Percentiles rank a stretch among this genome's conserved stretches.
Conservation (phyloP, 2,888 invertebrate genomes). For the Drosophila subsilvestris region DNA sequence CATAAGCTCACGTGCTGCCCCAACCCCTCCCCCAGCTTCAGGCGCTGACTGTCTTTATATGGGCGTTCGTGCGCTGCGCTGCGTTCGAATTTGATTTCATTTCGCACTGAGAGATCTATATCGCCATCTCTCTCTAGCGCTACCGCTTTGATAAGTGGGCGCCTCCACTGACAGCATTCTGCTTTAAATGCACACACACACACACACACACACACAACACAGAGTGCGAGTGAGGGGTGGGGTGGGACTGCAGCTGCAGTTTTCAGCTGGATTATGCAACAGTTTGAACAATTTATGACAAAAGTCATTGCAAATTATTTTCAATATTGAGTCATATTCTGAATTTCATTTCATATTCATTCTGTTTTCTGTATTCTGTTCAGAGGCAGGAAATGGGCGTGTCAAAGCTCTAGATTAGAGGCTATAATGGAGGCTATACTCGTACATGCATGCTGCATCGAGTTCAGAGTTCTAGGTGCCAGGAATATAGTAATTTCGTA, state of each 20-base stretch:
- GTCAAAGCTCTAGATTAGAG: constrained; percentile 24
- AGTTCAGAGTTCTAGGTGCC: constrained; percentile 50
- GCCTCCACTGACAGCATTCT: constrained; percentile 41
- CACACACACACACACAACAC: no score
- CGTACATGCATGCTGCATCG: constrained; percentile 1
- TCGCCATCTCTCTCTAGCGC: constrained; percentile 22
- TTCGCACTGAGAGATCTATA: constrained; percentile 62
- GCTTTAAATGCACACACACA: constrained; percentile 47
- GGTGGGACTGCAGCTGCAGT: constrained; percentile 35
- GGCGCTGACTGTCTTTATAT: constrained; percentile 52
- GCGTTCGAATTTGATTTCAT: constrained; percentile 36
- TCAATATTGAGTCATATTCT: constrained; percentile 68
- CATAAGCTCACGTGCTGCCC: constrained; percentile 62
- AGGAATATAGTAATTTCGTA: constrained; percentile 36
- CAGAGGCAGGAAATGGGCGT: constrained; percentile 59
- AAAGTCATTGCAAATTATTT: constrained; percentile 72
- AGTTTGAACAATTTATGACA: constrained; percentile 70
- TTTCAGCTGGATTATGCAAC: constrained; percentile 48
- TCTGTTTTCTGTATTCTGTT: not conserved
- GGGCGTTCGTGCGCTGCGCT: constrained; percentile 41
- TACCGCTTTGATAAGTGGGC: constrained; percentile 46
- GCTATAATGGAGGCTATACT: constrained; percentile 26
- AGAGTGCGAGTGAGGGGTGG: no score
- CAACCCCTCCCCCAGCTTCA: not conserved
- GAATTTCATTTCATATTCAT: not conserved